These are phyloP conservation scores for Drosophila lacertosa DNA, from an alignment of 1,140 invertebrate genomes.

Conservation along the genomic window DNA sequence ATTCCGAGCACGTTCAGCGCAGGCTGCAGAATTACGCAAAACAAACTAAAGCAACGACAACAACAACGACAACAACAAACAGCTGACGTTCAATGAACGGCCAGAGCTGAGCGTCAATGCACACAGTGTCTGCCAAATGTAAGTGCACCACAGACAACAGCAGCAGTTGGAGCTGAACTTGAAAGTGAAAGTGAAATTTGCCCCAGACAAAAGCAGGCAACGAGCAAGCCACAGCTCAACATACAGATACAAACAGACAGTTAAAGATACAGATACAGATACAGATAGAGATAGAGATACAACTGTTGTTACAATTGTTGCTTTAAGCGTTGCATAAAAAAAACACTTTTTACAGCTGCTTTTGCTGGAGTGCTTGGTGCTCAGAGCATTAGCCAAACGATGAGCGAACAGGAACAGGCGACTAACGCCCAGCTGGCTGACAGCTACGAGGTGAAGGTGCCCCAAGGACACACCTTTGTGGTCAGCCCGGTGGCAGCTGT, in stretches of 20 bases:
- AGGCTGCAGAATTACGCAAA: conserved; percentile 73
- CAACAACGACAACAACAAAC: conserved; percentile 36
- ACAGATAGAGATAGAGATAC: conserved; percentile 12
- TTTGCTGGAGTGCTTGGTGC: conserved; percentile 74
- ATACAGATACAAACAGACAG: conserved; percentile 12
- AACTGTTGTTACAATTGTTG: neutral
- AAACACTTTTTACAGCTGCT: conserved; percentile 32
- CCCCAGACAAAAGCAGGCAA: conserved; percentile 3
- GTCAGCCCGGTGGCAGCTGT: conserved; percentile 47
- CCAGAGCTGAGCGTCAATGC: conserved; percentile 53
- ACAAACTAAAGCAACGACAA: conserved; percentile 28
- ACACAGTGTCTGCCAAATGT: conserved; percentile 53
- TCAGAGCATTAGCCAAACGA: conserved; percentile 58
- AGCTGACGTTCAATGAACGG: conserved; percentile 78
- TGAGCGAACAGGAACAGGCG: conserved; percentile 41
- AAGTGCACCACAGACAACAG: conserved; percentile 49
- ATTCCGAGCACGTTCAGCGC: conserved; percentile 74
- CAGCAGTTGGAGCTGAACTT: conserved; percentile 64
- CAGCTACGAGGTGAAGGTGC: conserved; percentile 59
- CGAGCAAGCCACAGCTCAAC: conserved; percentile 3
- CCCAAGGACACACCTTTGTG: conserved; percentile 74
- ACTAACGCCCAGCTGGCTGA: too few relatives aligned
- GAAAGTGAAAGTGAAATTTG: conserved; percentile 78
- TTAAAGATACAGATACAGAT: conserved; percentile 16
- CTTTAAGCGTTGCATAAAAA: neutral